Percentiles rank a stretch among this genome's conserved stretches.
These are phyloP conservation scores for Spea hammondii DNA, from an alignment of 2,797 vertebrate genomes.

Conservation along the genomic window DNA sequence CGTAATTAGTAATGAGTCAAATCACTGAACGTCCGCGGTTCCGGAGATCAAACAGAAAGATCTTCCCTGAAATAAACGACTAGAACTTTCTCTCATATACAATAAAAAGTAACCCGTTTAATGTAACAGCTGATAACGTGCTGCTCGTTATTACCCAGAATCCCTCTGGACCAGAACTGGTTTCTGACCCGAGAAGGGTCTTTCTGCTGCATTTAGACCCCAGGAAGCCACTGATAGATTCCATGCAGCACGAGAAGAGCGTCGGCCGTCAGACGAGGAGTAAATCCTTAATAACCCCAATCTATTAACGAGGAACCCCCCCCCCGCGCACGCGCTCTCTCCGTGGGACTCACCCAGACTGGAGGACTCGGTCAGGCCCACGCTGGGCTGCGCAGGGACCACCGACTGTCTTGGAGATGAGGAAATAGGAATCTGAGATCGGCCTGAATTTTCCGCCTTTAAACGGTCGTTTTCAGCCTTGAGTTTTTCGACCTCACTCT, in stretches of 20 bases:
- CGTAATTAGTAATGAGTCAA: no score
- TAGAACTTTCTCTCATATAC: no score
- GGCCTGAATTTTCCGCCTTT: slow-evolving; percentile 84
- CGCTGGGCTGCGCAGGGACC: slow-evolving; percentile 84
- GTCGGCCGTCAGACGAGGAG: neutral
- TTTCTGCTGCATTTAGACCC: no score
- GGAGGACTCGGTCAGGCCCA: slow-evolving; percentile 90
- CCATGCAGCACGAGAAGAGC: neutral
- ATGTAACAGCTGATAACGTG: no score
- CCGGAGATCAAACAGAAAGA: no score
- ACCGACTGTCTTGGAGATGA: slow-evolving; percentile 78
- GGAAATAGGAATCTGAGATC: slow-evolving; percentile 85
- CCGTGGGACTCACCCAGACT: slow-evolving; percentile 81
- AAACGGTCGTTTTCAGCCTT: slow-evolving; percentile 91
- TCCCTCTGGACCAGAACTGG: neutral
- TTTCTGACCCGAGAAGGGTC: no score
- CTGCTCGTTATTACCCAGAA: neutral
- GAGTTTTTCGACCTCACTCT: slow-evolving; percentile 93
- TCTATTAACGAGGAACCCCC: neutral
- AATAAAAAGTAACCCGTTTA: no score
- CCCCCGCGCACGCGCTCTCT: neutral
- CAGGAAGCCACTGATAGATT: no score
- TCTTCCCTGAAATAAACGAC: no score
- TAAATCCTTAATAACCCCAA: neutral
- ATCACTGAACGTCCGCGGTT: no score